phyloP scores from a whole-genome alignment of 2,113 vertebrate genomes.

The Carassius auratus region DNA sequence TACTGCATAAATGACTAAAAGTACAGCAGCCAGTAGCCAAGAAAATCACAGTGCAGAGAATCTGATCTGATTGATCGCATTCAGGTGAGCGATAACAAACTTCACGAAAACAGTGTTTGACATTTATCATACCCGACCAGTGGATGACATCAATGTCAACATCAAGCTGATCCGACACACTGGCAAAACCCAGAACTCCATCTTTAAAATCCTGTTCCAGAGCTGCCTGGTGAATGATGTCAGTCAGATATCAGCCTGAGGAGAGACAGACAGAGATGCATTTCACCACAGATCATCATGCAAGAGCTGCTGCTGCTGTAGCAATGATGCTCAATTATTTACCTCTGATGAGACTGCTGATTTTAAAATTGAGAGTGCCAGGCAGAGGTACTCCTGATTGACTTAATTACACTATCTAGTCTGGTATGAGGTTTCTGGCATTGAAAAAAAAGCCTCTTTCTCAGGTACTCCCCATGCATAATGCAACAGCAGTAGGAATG shows the following conservation, averaged over 20 bases:
- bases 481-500: conserved; percentile 27
- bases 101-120: neutral
- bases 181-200: conserved; percentile 55
- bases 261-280: conserved; percentile 23
- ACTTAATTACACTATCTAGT: neutral
- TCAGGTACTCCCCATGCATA: conserved; percentile 22
- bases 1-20: neutral
- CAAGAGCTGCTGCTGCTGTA: neutral
- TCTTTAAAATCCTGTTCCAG: conserved; percentile 56
- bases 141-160: conserved; percentile 61
- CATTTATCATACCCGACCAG: conserved; percentile 72
- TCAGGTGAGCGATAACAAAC: neutral
- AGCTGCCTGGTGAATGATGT: conserved; percentile 43
- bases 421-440: neutral
- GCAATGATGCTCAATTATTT: neutral
- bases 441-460: neutral
- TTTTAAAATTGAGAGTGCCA: neutral
- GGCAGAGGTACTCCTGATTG: neutral
- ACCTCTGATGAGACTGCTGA: neutral
- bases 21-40: neutral
- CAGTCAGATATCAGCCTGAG: conserved; percentile 41
- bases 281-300: conserved; percentile 10
- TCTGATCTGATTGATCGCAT: neutral
- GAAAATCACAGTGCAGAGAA: neutral
- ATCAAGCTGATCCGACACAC: conserved; percentile 69